Evolutionary conservation across 2,888 invertebrate species (phyloP).

Genomic region (Cataglyphis cursor): DNA sequence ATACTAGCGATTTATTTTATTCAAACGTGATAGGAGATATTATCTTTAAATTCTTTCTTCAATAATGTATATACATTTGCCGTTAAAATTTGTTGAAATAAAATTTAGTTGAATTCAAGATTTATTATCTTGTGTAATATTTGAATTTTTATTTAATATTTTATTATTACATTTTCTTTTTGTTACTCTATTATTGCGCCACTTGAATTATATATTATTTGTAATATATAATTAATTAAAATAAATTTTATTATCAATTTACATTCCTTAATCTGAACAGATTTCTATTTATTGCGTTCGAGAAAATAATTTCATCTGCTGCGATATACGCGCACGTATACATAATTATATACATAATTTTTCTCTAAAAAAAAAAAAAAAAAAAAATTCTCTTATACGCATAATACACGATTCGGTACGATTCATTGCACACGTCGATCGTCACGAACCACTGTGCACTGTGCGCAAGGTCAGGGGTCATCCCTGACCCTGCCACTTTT

Average conservation of each 20-base stretch:
- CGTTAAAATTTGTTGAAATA: not conserved
- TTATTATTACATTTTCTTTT: too few relatives aligned
- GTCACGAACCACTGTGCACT: constrained; percentile 61
- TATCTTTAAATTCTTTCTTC: not conserved
- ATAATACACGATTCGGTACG: constrained; percentile 52
- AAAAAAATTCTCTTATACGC: constrained; percentile 57
- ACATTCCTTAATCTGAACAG: not conserved
- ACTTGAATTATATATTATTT: too few relatives aligned
- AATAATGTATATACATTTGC: not conserved
- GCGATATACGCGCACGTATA: not conserved
- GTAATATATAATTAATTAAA: too few relatives aligned
- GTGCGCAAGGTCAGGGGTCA: constrained; percentile 74
- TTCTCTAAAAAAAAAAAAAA: not conserved
- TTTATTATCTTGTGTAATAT: too few relatives aligned
- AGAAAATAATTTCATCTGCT: not conserved
- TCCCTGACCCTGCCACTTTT: constrained; percentile 73
- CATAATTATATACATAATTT: too few relatives aligned
- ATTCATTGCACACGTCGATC: constrained; percentile 23
- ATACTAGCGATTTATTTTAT: not conserved
- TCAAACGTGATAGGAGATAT: not conserved
- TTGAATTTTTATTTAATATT: too few relatives aligned
- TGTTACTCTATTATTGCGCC: too few relatives aligned
- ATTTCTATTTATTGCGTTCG: not conserved
- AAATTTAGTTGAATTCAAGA: not conserved
- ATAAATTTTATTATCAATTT: not conserved